Evolutionary conservation across 2,888 invertebrate species (phyloP).

Genomic region (Calameuta pallipes): DNA sequence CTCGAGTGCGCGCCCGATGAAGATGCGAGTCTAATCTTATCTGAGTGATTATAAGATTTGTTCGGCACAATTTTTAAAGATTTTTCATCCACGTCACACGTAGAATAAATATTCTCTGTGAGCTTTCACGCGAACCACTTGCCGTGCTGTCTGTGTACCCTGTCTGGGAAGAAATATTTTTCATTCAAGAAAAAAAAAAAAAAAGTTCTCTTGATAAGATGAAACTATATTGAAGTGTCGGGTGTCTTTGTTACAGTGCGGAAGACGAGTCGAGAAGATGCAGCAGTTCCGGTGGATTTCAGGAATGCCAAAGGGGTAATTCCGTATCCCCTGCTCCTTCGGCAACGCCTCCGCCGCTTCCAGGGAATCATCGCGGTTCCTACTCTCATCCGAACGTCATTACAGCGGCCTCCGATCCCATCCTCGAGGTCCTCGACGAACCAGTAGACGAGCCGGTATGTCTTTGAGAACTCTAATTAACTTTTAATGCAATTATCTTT

Average conservation of each 20-base stretch:
- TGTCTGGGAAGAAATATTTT: too few species aligned
- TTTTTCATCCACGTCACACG: neutral
- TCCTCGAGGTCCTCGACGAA: slow-evolving; percentile 53
- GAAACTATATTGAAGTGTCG: neutral
- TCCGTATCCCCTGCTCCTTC: slow-evolving; percentile 41
- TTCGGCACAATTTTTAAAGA: neutral
- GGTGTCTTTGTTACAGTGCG: slow-evolving; percentile 33
- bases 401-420: slow-evolving; percentile 36
- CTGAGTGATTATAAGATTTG: neutral
- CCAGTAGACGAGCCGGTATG: slow-evolving; percentile 57
- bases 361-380: slow-evolving; percentile 37
- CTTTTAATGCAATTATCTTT: too few species aligned
- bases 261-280: slow-evolving; percentile 43
- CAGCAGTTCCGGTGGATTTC: slow-evolving; percentile 35
- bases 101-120: too few species aligned
- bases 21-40: neutral
- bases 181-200: too few species aligned
- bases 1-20: too few species aligned
- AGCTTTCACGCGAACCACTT: too few species aligned
- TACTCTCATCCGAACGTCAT: slow-evolving; percentile 39
- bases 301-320: slow-evolving; percentile 34
- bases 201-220: neutral
- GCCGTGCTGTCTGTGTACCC: too few species aligned
- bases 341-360: slow-evolving; percentile 36
- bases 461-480: slow-evolving; percentile 5